Evolutionary conservation across 2,797 vertebrate genomes (phyloP), one percentile per base, ranked within the genome.

Genomic region (Enteromius anoplus): DNA sequence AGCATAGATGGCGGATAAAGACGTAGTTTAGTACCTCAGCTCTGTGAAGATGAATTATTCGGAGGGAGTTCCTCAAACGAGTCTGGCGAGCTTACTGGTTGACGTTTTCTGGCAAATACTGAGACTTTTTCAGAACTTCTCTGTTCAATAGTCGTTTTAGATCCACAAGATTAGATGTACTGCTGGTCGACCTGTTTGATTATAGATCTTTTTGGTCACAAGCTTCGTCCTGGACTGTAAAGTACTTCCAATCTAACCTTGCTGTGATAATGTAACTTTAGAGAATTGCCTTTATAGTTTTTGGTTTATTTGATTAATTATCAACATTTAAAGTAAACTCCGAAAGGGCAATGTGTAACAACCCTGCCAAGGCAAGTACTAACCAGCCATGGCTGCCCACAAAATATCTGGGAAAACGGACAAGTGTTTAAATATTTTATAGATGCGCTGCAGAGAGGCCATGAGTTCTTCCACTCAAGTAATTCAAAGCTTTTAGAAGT

Each of bases 11-110:
- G 91, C 89, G 88, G 91, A 91, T 91, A 91, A 92, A 89, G 89
- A 93, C 92, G 91, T 95, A 95, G 93, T 85, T 91, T 88, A 94
- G 92, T 93, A 94, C 92, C 90, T 93, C 91, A 91, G 91, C 93
- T 93, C 88, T 91, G 89, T 91, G 87, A 92, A 91, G 92, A 92
- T 93, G 92, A 93, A 92, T 93, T 92, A 93, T 92, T 92, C 82
- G 87, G 88, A 93, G 90, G 91, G 86, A 86, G 85, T 86, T 85
- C 37, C 51, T 83, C 71, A 40, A 89, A 87, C 85, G 87, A 82
- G 75, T 81, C 45, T 6, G 62, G 76, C 37, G 3, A 42, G 23
- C 53, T 29, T 26, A 21, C 17, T 47, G 23, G 34, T 58, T 34
- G 72, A 72, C 9, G 4, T 47, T 40, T 55, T 45, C 75, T 40